Base-by-base conservation (phyloP, 2,797 vertebrate genomes). In the Ptychobarbus kaznakovi region DNA sequence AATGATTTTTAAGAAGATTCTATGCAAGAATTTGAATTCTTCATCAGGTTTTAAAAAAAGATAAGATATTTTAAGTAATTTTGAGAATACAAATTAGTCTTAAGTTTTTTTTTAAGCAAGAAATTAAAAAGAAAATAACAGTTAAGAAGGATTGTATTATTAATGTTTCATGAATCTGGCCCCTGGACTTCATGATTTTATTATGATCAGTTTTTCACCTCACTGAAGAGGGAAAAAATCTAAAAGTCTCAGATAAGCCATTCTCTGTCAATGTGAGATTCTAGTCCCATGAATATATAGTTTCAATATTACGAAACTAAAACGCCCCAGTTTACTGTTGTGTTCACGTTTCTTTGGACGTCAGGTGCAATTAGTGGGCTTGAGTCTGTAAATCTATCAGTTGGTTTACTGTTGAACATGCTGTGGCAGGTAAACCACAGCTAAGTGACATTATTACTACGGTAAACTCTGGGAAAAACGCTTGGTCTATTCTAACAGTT, bases 281-380 rank as follows among this genome's bases (percentile, higher is more conserved):
- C 68, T 42, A 58, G 51, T 61, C 53, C 25, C 38, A 82, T 49
- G 13, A 49, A 63, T 80, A 66, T 76, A 46, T 15, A 22, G 70
- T 82, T 76, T 61, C 22, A 61, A 51, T 65, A 56, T 49, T 15
- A 3, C 9, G 5, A 87, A 46, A 81, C 86, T 56, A 83, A 87
- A 82, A 81, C 61, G 61, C 79, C 74, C 53, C 16, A 49, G 38
- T 79, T 84, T 78, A 61, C 51, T 80, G 42, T 81, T 68, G 42
- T 87, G 73, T 87, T 32, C 51, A 46, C 53, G 46, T 75, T 73
- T 85, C 65, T 86, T 72, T 82, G 40, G 69, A 61, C 13, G 66
- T 74, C 75, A 49, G 72, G 81, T 75, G 77, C 15, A 84, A 56
- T 85, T 73, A 72, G 85, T 72, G 46, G 63, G 76, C 81, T 77